phyloP scores from a whole-genome alignment of 2,888 invertebrate genomes.

The Onthophagus sagittarius region DNA sequence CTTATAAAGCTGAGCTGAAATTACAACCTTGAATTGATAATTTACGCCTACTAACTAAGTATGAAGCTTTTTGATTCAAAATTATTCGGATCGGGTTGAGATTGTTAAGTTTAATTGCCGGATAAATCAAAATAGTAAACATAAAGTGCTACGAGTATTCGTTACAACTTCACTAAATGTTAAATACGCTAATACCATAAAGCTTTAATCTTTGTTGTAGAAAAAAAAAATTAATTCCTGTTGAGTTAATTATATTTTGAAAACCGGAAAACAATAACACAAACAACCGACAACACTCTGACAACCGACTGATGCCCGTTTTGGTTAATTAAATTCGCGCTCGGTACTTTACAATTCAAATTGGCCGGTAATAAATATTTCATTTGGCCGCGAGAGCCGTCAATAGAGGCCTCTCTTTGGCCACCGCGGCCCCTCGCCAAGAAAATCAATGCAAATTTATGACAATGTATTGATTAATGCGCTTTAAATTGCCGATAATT shows the following conservation, averaged over 20 bases:
- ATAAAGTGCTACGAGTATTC: not conserved
- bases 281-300: not conserved
- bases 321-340: constrained; percentile 9
- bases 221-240: not conserved
- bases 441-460: constrained; percentile 34
- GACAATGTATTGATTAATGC: constrained; percentile 38
- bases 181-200: not conserved
- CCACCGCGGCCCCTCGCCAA: constrained; percentile 32
- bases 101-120: not conserved
- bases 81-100: not conserved
- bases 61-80: not conserved
- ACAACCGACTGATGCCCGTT: not conserved
- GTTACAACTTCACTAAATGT: not conserved
- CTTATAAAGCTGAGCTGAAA: not conserved
- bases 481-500: constrained; percentile 39
- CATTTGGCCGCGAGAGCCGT: constrained; percentile 18
- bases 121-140: constrained; percentile 7
- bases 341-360: constrained; percentile 23
- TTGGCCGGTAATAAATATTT: constrained; percentile 23
- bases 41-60: constrained; percentile 1
- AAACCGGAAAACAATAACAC: not conserved
- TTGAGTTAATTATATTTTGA: not conserved
- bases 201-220: not conserved
- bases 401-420: constrained; percentile 35
- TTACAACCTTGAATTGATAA: not conserved